Evolutionary conservation across 2,797 vertebrate species (phyloP).

Genomic region (Mus minutoides): DNA sequence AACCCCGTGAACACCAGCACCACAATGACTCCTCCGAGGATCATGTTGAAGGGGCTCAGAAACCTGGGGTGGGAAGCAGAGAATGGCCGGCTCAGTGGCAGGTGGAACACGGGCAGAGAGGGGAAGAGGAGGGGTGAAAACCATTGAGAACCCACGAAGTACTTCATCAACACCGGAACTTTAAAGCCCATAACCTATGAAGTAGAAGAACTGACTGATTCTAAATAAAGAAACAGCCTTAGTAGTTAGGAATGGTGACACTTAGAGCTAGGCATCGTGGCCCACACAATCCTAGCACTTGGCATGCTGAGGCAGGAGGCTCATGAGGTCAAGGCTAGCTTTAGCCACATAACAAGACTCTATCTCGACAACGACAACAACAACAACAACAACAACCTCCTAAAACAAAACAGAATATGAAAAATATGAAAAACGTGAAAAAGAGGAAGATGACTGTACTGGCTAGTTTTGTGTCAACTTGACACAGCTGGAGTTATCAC

Average conservation of each 20-base stretch:
- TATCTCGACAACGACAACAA: neutral
- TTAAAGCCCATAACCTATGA: neutral
- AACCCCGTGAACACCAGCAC: conserved; percentile 94
- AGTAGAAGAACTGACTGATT: neutral
- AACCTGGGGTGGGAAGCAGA: conserved; percentile 86
- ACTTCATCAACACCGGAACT: neutral
- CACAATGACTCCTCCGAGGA: conserved; percentile 94
- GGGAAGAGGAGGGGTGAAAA: neutral
- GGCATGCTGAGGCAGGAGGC: neutral
- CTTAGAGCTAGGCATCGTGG: neutral
- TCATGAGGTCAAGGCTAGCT: neutral
- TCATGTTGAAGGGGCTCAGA: conserved; percentile 96
- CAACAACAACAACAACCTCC: neutral
- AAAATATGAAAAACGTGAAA: neutral
- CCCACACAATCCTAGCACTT: neutral
- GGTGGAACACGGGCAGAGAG: neutral
- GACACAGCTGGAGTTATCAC: no score
- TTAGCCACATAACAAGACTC: neutral
- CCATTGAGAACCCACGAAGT: neutral
- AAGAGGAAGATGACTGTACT: neutral
- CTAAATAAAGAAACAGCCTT: conserved; percentile 12
- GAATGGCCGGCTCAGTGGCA: neutral
- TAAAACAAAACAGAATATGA: neutral
- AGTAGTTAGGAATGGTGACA: neutral
- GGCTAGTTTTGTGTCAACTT: no score